Evolutionary conservation across 2,888 invertebrate genomes (phyloP).

Genomic region (Sialis fuliginosa): DNA sequence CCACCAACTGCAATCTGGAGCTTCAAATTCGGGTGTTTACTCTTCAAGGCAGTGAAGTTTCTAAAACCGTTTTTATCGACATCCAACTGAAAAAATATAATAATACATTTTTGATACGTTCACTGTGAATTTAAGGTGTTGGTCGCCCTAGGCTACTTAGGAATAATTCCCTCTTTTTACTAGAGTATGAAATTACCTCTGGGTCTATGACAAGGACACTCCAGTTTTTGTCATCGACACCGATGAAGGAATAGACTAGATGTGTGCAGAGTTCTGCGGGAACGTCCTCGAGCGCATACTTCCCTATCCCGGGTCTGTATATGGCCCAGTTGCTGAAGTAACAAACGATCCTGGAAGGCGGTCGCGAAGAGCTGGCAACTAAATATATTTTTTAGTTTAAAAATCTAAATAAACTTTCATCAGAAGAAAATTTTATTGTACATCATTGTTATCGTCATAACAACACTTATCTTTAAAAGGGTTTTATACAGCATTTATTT

Average conservation of each 20-base stretch:
- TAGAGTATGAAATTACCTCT: no score
- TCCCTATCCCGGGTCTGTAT: constrained; percentile 64
- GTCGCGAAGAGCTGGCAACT: no score
- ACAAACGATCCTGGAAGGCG: constrained; percentile 27
- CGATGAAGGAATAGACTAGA: constrained; percentile 75
- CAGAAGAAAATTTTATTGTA: no score
- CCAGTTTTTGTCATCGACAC: constrained; percentile 61
- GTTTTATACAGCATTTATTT: no score
- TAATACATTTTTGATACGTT: not conserved
- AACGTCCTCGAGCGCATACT: constrained; percentile 69
- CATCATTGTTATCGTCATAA: no score
- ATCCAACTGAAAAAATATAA: constrained; percentile 39
- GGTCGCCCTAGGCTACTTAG: no score
- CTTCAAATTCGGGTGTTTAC: constrained; percentile 53
- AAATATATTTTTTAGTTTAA: no score
- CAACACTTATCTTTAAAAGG: no score
- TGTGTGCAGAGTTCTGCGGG: constrained; percentile 73
- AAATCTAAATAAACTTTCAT: no score
- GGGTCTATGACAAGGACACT: constrained; percentile 64
- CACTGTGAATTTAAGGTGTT: no score
- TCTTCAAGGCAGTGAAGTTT: constrained; percentile 58
- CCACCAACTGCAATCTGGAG: constrained; percentile 72
- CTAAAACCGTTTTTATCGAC: constrained; percentile 55
- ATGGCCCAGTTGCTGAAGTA: constrained; percentile 73
- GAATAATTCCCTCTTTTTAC: no score